Conservation (phyloP, 2,113 vertebrate species). For the Halichoerus grypus region DNA sequence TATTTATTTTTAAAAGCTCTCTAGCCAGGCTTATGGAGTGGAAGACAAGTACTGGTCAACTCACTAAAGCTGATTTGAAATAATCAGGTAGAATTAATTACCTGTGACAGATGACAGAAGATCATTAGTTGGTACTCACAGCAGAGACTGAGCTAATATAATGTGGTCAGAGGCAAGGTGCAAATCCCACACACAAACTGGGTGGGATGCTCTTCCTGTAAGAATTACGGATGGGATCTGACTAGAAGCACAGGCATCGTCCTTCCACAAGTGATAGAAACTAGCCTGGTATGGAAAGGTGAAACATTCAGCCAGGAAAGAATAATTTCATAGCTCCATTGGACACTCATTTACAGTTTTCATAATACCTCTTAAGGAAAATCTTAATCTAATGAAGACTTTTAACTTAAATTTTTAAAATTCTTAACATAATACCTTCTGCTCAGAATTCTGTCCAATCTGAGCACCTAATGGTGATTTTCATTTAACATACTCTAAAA, state of each 20-base stretch:
- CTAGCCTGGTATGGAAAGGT: background rate
- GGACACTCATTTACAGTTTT: background rate
- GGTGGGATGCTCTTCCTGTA: background rate
- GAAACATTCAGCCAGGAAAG: background rate
- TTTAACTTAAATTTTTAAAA: constrained; percentile 54
- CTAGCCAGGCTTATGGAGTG: background rate
- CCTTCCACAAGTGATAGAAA: background rate
- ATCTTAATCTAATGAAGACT: background rate
- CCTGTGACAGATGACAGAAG: background rate
- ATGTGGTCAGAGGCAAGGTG: background rate
- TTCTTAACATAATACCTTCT: constrained; percentile 6
- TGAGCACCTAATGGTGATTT: constrained; percentile 41
- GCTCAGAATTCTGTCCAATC: constrained; percentile 22
- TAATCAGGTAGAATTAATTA: constrained; percentile 47
- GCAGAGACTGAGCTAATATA: background rate
- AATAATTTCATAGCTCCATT: background rate
- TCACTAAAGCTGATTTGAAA: constrained; percentile 47
- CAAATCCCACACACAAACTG: background rate
- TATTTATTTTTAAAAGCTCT: constrained; percentile 32
- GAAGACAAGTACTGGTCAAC: background rate
- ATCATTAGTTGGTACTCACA: background rate
- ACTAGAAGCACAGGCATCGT: background rate
- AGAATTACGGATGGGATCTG: background rate
- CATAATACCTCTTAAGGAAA: background rate
- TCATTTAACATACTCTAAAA: constrained; percentile 41